phyloP scores from a whole-genome alignment of 1,140 invertebrate genomes.

The Ceratosolen fusciceps region DNA sequence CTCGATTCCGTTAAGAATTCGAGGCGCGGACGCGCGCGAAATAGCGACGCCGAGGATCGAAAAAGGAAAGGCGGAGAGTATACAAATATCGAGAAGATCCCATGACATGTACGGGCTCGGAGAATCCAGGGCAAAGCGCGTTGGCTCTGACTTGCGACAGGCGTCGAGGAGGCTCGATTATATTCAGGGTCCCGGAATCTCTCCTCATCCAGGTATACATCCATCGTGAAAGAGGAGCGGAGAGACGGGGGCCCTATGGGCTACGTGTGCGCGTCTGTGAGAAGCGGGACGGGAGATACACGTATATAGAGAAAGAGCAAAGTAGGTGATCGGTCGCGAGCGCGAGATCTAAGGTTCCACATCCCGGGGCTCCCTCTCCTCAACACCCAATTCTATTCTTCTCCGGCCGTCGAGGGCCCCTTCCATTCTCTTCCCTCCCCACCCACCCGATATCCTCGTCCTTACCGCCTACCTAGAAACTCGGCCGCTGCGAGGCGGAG shows the following conservation, averaged over 20 bases:
- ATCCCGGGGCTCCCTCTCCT: conserved; percentile 56
- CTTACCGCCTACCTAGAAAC: too few relatives aligned
- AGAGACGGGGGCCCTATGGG: conserved; percentile 12
- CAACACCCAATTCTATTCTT: conserved; percentile 53
- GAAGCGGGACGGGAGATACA: too few relatives aligned
- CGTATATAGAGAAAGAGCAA: conserved; percentile 23
- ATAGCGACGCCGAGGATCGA: not conserved
- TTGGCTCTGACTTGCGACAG: conserved; percentile 41
- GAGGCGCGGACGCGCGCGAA: not conserved
- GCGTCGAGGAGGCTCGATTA: conserved; percentile 43
- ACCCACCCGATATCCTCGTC: not conserved
- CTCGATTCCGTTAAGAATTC: conserved; percentile 28
- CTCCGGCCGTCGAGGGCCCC: conserved; percentile 49
- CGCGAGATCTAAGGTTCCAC: conserved; percentile 40
- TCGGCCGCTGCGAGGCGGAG: conserved; percentile 55
- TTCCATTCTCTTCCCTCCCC: conserved; percentile 5
- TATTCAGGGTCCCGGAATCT: conserved; percentile 30
- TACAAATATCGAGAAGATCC: conserved; percentile 19
- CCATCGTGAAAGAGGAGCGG: conserved; percentile 17
- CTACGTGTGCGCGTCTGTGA: too few relatives aligned
- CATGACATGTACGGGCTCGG: not conserved
- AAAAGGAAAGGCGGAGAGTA: conserved; percentile 5
- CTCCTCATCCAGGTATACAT: conserved; percentile 27
- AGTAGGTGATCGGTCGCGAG: conserved; percentile 37
- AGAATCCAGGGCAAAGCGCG: conserved; percentile 34